Evolutionary conservation across 1,140 invertebrate genomes (phyloP), one percentile per base, ranked within the genome.

Genomic region (Bathynomus jamesi): DNA sequence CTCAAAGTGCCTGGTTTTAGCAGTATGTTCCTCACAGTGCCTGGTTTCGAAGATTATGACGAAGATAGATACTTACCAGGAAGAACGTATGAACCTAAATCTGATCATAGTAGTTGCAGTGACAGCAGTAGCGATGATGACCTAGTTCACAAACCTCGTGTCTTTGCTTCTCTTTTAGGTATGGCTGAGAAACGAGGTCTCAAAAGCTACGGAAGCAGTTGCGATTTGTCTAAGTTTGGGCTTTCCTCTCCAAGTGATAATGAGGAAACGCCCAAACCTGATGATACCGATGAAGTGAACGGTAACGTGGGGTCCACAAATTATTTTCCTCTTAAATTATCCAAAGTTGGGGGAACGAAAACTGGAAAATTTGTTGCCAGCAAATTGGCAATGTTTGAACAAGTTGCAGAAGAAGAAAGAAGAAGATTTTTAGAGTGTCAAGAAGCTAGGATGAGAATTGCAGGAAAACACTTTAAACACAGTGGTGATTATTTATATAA

Each of bases 11-110:
- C 75, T 67, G 75, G 75, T 21, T 76, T 71, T 61, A 62, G 75
- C 28, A 73, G 71, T 31, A 73, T 73, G 68, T 76, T 76, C 64
- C 72, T 76, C 11, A 76, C 75, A 29, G 75, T 76, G 28, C 75
- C 75, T 46, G 75, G 75, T 31, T 53, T 70, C n/a, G 71, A 73
- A 24, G 74, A 72, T 65, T 67, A 60, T 32, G 68, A 73, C 60
- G 61, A 60, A 29, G 68, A 65, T 29, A 64, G 75, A 65, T 73
- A 65, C 40, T 71, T 76, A 17, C 75, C 75, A n/a, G 72, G 69
- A 27, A 73, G 63, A 28, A 64, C 69, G 21, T 31, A 60, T 60
- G 75, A 76, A 61, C 53, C 61, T 29, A 62, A 68, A 25, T 66
- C 71, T 17, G 70, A 72, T 28, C 32, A 71, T 30, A 69, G 29